phyloP scores from a whole-genome alignment of 64 coral and sea anemone species.

The Pachyseris speciosa region DNA sequence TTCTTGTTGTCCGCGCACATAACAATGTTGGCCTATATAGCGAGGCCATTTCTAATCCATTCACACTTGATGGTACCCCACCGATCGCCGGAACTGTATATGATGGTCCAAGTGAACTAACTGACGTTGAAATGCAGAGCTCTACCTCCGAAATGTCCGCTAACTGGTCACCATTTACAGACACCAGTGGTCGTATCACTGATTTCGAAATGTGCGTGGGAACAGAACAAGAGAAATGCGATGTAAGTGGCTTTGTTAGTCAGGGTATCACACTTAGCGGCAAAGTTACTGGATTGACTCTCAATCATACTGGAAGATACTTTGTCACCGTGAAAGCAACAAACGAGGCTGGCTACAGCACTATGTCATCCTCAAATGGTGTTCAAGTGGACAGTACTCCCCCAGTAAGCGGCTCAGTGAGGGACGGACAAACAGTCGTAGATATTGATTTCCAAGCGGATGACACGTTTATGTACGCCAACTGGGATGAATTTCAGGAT shows the following conservation, averaged over 20 bases:
- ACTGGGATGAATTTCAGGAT: constrained; percentile 90
- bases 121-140: constrained; percentile 49
- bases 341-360: constrained; percentile 78
- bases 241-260: constrained; percentile 33
- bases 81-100: constrained; percentile 48
- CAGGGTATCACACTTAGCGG: constrained; percentile 34
- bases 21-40: constrained; percentile 66
- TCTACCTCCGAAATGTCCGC: constrained; percentile 52
- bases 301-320: constrained; percentile 75
- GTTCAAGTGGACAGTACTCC: constrained; percentile 74
- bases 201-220: constrained; percentile 73
- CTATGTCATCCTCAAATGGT: constrained; percentile 71
- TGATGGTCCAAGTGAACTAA: constrained; percentile 30
- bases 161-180: constrained; percentile 74
- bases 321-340: constrained; percentile 81
- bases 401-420: constrained; percentile 55
- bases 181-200: constrained; percentile 26
- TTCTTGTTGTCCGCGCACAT: constrained; percentile 46
- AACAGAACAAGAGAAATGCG: constrained; percentile 50
- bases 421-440: constrained; percentile 57
- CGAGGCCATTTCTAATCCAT: constrained; percentile 41
- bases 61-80: constrained; percentile 14
- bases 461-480: constrained; percentile 73
- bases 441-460: constrained; percentile 88
- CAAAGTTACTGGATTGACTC: constrained; percentile 60